Conservation (phyloP, 2,888 invertebrate species). For the Oligia strigilis region DNA sequence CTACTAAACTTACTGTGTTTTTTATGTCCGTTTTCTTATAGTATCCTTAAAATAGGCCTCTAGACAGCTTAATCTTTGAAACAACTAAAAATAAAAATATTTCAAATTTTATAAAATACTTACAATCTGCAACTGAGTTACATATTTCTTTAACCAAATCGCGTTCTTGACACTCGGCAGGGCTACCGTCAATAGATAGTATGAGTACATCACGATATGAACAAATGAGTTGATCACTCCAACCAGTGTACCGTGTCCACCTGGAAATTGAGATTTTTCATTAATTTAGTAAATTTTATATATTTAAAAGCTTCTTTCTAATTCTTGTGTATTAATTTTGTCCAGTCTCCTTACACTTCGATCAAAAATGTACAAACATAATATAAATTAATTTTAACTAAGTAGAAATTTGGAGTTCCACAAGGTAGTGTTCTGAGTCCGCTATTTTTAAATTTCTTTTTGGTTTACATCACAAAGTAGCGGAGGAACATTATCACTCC, state of each 20-base stretch:
- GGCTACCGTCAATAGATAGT: conserved; percentile 94
- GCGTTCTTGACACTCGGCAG: conserved; percentile 93
- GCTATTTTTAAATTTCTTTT: not conserved
- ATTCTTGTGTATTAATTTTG: not conserved
- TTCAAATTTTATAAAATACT: conserved; percentile 66
- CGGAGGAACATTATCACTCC: not conserved
- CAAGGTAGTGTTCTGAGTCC: not conserved
- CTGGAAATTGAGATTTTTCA: conserved; percentile 80
- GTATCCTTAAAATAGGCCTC: too few relatives aligned
- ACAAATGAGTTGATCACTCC: conserved; percentile 94
- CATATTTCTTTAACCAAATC: conserved; percentile 96
- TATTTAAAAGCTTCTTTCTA: not conserved
- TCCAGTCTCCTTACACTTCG: not conserved
- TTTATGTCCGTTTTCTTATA: not conserved
- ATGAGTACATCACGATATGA: conserved; percentile 95
- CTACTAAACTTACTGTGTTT: not conserved
- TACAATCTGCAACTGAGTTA: conserved; percentile 96
- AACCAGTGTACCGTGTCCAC: conserved; percentile 92
- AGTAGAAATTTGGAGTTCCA: not conserved
- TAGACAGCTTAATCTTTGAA: not conserved
- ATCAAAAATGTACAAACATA: not conserved
- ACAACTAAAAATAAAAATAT: not conserved
- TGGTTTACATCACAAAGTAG: not conserved
- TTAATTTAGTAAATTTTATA: not conserved
- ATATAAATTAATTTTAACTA: not conserved